Base-by-base conservation (phyloP, 1,140 invertebrate species). In the Calliopsis andreniformis region DNA sequence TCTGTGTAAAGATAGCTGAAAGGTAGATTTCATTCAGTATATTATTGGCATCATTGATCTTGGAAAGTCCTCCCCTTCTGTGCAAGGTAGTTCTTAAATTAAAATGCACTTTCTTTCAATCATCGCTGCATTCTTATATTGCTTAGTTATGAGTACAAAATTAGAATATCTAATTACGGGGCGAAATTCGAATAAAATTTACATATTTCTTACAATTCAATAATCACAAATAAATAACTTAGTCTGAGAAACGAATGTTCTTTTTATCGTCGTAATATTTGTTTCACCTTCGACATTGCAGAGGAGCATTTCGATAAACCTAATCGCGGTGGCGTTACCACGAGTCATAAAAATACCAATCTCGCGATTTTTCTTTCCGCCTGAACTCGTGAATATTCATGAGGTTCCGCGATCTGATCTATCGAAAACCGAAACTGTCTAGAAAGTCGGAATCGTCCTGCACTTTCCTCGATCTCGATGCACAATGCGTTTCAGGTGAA, bases 401-500 rank as follows among this genome's bases (percentile, higher is more conserved):
- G 5, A n/a, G 30, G 16, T 10, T 35, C 18, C n/a, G 25, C 43
- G 56, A 61, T 71, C 25, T 35, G 61, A n/a, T 64, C 47, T 64
- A 64, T 73, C 49, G 70, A 73, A 73, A 73, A 73, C 39, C 53
- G 49, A 73, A 66, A 43, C 32, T 23, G 43, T 30, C 3, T 71
- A 73, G 61, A 73, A 73, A 73, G 70, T 39, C 61, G 59, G 70
- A 63, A 64, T 72, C 55, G 3, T 59, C 39, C n/a, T 30, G n/a
- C 25, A 64, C 70, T 72, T 72, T 72, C 70, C 30, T 70, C 20
- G 6, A 58, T 53, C 47, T n/a, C 20, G 25, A 25, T 32, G 10
- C n/a, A 43, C 25, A 43, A 68, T 62, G 56, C 56, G 42, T 71
- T n/a, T 62, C 43, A 32, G 28, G 1, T 23, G 45, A 63, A 51